Percentiles rank a stretch among this genome's conserved stretches.
Conservation (phyloP, 2,797 vertebrate species). For the Poliocrania exsul region DNA sequence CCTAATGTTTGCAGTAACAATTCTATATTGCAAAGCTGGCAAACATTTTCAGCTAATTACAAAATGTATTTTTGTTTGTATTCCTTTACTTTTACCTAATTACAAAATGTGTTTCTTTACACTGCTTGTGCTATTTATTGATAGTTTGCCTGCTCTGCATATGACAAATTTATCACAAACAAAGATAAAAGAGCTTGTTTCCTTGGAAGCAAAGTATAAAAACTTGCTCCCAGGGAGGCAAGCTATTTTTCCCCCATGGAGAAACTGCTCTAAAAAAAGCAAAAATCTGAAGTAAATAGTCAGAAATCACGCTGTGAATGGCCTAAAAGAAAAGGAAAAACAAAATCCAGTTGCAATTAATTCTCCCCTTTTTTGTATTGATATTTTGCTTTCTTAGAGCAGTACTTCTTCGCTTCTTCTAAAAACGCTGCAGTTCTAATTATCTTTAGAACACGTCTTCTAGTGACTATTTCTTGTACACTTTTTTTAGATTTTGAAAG, state of each 20-base stretch:
- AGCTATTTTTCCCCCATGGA: slow-evolving; percentile 60
- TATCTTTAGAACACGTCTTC: background rate
- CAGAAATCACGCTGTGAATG: slow-evolving; percentile 52
- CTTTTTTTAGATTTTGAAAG: background rate
- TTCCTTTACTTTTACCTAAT: slow-evolving; percentile 60
- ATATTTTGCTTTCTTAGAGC: slow-evolving; percentile 47
- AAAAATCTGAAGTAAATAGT: slow-evolving; percentile 64
- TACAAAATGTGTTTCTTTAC: slow-evolving; percentile 55
- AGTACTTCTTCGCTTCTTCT: background rate
- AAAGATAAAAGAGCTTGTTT: slow-evolving; percentile 73
- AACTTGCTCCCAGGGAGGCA: slow-evolving; percentile 63
- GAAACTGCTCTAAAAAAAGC: slow-evolving; percentile 50
- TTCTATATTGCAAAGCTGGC: slow-evolving; percentile 50
- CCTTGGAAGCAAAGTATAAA: slow-evolving; percentile 69
- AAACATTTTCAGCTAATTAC: slow-evolving; percentile 54
- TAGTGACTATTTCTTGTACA: background rate
- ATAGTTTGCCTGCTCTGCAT: slow-evolving; percentile 53
- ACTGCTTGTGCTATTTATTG: slow-evolving; percentile 55
- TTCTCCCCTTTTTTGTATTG: background rate
- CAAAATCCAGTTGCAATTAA: slow-evolving; percentile 17
- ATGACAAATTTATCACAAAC: slow-evolving; percentile 62
- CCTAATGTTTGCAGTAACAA: slow-evolving; percentile 19
- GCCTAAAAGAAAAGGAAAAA: background rate
- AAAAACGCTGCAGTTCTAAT: background rate
- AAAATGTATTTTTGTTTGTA: slow-evolving; percentile 61